Evolutionary conservation across 2,113 vertebrate genomes (phyloP), one percentile per base, ranked within the genome.

Genomic region (Laticauda laticaudata): DNA sequence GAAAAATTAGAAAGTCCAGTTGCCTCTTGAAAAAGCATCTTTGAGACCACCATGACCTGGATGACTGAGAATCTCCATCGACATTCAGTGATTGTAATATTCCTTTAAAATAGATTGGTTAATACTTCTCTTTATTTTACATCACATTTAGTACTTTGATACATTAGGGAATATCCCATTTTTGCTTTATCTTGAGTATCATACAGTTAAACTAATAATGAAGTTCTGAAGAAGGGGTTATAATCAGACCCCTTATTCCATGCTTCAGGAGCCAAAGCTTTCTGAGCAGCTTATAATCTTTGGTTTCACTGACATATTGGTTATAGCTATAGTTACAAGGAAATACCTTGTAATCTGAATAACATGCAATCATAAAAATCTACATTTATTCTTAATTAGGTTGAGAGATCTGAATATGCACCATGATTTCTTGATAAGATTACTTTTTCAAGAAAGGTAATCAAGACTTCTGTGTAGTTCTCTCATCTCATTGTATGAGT

Each of bases 381-480:
- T 75, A 75, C 5, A 75, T 23, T 34, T 57, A 20, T 2, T 24
- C 48, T 51, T 51, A 51, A 51, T 51, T 51, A 51, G 48, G 48
- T 51, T 51, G 9, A 51, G 48, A 51, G 48, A 51, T 51, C 48
- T 51, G 89, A 96, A 97, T 95, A 55, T 92, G 81, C 18, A 93
- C 85, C 57, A 96, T 96, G 94, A 95, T 97, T 93, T 93, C 85
- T 92, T 96, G 95, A 55, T 91, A 96, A 54, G 18, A 45, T 57
- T 23, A 23, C 6, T 23, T 23, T 23, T 96, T 96, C 96, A 86
- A 93, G 87, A 69, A 39, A 75, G 69, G 15, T 75, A 75, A 75
- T 94, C 96, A 96, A 96, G 92, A 18, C 48, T 34, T 59, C 45
- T 90, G 34, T 69, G 2, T 11, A 48, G 3, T 11, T n/a, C 23